Evolutionary conservation across 2,113 vertebrate genomes (phyloP), one percentile per base, ranked within the genome.

Genomic region (Mastomys natalensis): DNA sequence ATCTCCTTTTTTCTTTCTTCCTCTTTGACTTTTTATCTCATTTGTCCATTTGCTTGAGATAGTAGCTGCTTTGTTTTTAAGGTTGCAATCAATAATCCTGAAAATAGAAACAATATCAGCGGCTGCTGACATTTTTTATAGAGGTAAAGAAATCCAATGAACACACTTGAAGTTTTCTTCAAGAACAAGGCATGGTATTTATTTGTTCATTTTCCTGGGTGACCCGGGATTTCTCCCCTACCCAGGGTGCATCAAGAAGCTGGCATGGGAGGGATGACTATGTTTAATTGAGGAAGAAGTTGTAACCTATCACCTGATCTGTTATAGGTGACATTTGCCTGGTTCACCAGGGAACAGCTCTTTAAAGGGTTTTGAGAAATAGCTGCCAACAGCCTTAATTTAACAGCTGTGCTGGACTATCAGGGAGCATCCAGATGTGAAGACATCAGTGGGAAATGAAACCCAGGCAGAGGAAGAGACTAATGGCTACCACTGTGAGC

Each of bases 261-360:
- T 82, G 93, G 74, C 95, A 92, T 92, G 78, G 92, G 91, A 98
- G 90, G 93, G 85, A 58, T 95, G 78, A 70, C 73, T 96, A 86
- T 94, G 90, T 93, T 97, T 98, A 98, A 98, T 94, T 98, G 98
- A 97, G 74, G 94, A 93, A 95, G 73, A 97, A 98, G 97, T 64
- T 97, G 91, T 96, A 98, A 98, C 97, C 97, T 97, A 87, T 95
- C 94, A 92, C 89, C 97, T 97, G 96, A 93, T 97, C 87, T 85
- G 95, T 93, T 87, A 85, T 48, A 92, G 90, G 94, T 98, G 98
- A 97, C 98, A 97, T 98, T 98, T 98, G 96, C 93, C 97, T 97
- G 93, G 95, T 97, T 98, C 97, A 95, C 97, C 87, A 89, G 97
- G 97, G 96, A 98, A 68, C 92, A 95, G 66, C 80, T 97, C 96